These are phyloP conservation scores for Pseudorhombus dupliciocellatus DNA, from an alignment of 2,113 vertebrate species.

Conservation along the genomic window DNA sequence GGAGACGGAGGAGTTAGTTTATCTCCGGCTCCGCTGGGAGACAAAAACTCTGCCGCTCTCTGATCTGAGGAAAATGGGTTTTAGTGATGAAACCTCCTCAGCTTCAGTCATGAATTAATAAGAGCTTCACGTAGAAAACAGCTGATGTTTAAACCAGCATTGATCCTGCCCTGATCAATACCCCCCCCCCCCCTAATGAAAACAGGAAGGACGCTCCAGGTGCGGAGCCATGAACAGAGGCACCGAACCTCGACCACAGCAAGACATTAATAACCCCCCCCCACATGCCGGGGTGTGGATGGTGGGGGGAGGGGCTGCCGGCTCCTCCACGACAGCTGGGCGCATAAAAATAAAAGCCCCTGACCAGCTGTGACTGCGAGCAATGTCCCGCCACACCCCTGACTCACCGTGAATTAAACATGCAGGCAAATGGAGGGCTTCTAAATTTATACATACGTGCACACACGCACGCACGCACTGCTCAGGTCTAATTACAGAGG, in stretches of 20 bases:
- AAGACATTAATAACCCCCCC: constrained; percentile 41
- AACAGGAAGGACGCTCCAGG: constrained; percentile 29
- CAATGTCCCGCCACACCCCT: constrained; percentile 48
- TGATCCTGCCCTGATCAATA: too few species aligned
- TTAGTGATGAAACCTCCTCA: too few species aligned
- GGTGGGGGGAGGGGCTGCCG: constrained; percentile 3
- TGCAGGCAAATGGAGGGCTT: constrained; percentile 61
- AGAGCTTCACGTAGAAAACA: neutral
- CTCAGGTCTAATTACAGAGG: constrained; percentile 43
- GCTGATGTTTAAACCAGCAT: constrained; percentile 22
- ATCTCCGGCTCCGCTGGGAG: too few species aligned
- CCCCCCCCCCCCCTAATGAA: constrained; percentile 17
- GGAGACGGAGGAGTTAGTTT: too few species aligned
- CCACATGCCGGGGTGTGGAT: constrained; percentile 47
- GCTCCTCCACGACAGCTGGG: constrained; percentile 79
- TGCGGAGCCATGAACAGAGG: constrained; percentile 30
- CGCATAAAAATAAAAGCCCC: constrained; percentile 81
- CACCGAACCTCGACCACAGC: constrained; percentile 14
- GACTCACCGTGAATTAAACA: constrained; percentile 54
- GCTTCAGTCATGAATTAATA: too few species aligned
- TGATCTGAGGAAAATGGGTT: too few species aligned
- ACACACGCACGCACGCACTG: neutral
- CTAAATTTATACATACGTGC: constrained; percentile 45
- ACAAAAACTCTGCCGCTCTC: too few species aligned
- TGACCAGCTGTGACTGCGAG: constrained; percentile 73